Evolutionary conservation across 2,888 invertebrate species (phyloP).

Genomic region (Diploptera punctata): DNA sequence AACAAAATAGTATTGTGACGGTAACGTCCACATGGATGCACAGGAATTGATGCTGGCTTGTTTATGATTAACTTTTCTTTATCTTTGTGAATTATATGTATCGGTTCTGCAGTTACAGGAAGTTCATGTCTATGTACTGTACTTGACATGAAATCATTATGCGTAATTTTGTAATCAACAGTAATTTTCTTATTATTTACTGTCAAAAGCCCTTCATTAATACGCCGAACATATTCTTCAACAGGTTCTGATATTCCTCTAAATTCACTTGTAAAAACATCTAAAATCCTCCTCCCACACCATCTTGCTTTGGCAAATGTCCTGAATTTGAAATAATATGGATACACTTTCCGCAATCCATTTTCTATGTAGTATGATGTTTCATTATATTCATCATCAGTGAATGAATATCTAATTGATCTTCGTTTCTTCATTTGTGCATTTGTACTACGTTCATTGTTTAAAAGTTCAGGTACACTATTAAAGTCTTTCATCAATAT

Average conservation of each 20-base stretch:
- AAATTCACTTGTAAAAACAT: constrained; percentile 60
- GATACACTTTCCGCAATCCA: constrained; percentile 62
- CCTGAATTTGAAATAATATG: constrained; percentile 59
- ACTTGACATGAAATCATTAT: constrained; percentile 92
- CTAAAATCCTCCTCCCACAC: constrained; percentile 57
- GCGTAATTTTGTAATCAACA: constrained; percentile 88
- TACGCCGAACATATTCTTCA: constrained; percentile 90
- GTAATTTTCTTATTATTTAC: constrained; percentile 93
- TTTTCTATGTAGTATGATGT: constrained; percentile 53
- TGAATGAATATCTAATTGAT: constrained; percentile 53
- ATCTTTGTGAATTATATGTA: constrained; percentile 97
- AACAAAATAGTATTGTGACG: constrained; percentile 96
- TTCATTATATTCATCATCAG: constrained; percentile 51
- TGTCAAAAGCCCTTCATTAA: constrained; percentile 89
- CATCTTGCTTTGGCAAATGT: constrained; percentile 60
- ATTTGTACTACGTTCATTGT: too few species aligned
- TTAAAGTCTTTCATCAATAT: too few species aligned
- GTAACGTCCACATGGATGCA: constrained; percentile 98
- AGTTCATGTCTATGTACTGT: constrained; percentile 99
- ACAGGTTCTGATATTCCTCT: constrained; percentile 58
- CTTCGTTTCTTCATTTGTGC: background rate
- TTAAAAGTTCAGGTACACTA: too few species aligned
- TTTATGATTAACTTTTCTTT: constrained; percentile 99
- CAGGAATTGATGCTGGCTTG: constrained; percentile 99
- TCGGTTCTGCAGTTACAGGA: constrained; percentile 95